phyloP scores from a whole-genome alignment of 2,888 invertebrate species.

The Mantis religiosa region DNA sequence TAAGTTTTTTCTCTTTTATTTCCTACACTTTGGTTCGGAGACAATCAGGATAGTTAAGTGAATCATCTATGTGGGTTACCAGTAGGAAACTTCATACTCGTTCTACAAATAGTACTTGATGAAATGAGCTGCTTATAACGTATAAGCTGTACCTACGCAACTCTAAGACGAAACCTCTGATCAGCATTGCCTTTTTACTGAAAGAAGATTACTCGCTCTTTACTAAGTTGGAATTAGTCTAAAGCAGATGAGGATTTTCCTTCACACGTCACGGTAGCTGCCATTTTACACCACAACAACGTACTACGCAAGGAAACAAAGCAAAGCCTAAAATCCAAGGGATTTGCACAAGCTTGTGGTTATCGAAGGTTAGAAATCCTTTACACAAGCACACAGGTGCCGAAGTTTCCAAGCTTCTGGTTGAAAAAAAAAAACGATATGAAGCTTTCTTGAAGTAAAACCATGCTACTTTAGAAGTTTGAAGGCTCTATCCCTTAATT shows the following conservation, averaged over 20 bases:
- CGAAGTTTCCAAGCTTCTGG: neutral
- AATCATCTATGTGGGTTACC: too few species aligned
- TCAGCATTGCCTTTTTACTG: neutral
- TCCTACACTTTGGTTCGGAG: fast-evolving
- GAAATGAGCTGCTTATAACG: neutral
- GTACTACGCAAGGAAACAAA: neutral
- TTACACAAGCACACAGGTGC: neutral
- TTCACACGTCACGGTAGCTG: neutral
- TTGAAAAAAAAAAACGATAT: neutral
- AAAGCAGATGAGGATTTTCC: neutral
- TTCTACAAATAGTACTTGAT: neutral
- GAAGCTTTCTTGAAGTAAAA: neutral
- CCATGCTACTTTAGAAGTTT: neutral
- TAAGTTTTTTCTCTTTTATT: too few species aligned
- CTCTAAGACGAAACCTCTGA: neutral
- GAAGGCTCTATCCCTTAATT: too few species aligned
- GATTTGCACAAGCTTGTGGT: neutral
- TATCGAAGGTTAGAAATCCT: neutral
- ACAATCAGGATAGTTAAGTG: too few species aligned
- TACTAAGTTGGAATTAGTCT: neutral
- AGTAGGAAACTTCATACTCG: too few species aligned
- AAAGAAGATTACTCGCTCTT: neutral
- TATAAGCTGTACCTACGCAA: neutral
- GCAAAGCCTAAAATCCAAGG: neutral
- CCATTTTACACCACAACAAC: neutral